Conservation (phyloP, 2,113 vertebrate genomes). For the Pleuronectes platessa region DNA sequence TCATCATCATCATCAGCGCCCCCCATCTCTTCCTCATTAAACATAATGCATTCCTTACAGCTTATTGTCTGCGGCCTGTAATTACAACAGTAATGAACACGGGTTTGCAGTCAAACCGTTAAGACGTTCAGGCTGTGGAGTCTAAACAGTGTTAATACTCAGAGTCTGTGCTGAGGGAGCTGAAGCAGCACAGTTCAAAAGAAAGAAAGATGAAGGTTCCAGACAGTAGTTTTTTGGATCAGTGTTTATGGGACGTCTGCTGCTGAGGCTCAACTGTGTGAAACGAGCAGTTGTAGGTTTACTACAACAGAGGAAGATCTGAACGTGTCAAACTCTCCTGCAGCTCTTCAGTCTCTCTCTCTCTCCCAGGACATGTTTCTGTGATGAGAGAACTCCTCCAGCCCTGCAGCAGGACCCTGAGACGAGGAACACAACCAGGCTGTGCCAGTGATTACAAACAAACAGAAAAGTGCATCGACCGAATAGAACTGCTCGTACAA, state of each 20-base stretch:
- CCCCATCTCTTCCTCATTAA: conserved; percentile 13
- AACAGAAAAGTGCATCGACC: conserved; percentile 16
- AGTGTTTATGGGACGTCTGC: conserved; percentile 8
- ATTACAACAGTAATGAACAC: conserved; percentile 40
- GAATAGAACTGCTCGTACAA: conserved; percentile 1
- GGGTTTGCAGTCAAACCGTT: conserved; percentile 35
- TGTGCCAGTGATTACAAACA: conserved; percentile 25
- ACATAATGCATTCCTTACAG: conserved; percentile 19
- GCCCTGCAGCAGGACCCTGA: conserved; percentile 32
- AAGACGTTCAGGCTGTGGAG: conserved; percentile 26
- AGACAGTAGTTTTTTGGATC: conserved; percentile 6
- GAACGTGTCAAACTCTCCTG: background rate
- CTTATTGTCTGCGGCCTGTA: conserved; percentile 8
- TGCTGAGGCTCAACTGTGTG: background rate
- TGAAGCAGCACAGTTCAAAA: no score
- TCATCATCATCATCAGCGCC: conserved; percentile 4
- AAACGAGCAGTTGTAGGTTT: background rate
- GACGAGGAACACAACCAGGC: background rate
- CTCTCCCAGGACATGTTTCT: background rate
- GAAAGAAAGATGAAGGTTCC: background rate
- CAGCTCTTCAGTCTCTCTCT: background rate
- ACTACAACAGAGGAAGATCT: background rate
- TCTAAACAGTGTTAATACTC: conserved; percentile 40
- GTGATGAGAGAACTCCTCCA: background rate
- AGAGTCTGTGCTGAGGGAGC: conserved; percentile 22